Conservation (phyloP, 2,888 invertebrate genomes). For the Protodeltote pygarga region DNA sequence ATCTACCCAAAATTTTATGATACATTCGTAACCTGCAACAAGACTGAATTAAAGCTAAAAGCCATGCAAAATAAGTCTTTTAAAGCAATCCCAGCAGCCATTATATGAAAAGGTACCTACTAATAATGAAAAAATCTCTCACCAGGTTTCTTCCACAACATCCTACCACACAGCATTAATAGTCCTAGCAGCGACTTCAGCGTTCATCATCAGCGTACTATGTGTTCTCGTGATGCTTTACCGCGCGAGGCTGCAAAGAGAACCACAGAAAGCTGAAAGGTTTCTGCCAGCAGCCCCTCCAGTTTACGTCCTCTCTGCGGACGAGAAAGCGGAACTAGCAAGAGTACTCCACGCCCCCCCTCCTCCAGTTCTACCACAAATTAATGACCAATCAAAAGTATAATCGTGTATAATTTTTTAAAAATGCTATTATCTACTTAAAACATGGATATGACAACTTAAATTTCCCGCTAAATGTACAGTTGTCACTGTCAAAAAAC, state of each 20-base stretch:
- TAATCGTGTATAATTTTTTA: conserved; percentile 47
- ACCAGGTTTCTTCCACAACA: conserved; percentile 87
- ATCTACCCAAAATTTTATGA: too few relatives aligned
- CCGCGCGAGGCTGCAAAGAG: conserved; percentile 84
- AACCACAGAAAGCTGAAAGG: conserved; percentile 85
- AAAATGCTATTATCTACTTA: conserved; percentile 35
- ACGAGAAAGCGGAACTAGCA: conserved; percentile 87
- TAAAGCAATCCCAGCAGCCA: too few relatives aligned
- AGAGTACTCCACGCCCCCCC: conserved; percentile 76
- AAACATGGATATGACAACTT: conserved; percentile 41
- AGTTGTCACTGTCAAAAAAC: conserved; percentile 14
- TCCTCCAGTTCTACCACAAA: conserved; percentile 63
- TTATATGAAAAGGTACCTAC: too few relatives aligned
- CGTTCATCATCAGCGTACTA: conserved; percentile 92
- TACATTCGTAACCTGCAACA: too few relatives aligned
- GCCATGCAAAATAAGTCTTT: too few relatives aligned
- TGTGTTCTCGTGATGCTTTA: conserved; percentile 92
- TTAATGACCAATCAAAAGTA: conserved; percentile 67
- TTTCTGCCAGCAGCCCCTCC: conserved; percentile 89
- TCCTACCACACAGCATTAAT: conserved; percentile 93
- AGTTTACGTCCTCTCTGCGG: conserved; percentile 90
- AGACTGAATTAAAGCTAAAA: too few relatives aligned
- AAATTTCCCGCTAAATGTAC: conserved; percentile 36
- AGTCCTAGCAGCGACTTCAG: conserved; percentile 92
- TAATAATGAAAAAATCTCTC: background rate